These are phyloP conservation scores for Fringilla coelebs DNA, from an alignment of 2,797 vertebrate genomes.

Conservation along the genomic window DNA sequence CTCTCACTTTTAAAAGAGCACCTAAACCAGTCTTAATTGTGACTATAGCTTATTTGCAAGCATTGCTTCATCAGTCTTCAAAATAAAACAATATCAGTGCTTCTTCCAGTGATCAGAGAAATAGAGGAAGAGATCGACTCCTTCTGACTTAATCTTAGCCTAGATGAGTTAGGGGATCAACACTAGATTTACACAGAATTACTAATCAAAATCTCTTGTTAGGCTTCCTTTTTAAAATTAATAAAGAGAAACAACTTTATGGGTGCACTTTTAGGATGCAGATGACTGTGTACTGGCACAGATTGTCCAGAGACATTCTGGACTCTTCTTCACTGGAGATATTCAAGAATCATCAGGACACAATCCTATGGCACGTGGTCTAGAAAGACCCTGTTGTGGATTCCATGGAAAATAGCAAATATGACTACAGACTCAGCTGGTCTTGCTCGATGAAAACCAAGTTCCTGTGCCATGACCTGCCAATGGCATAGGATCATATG, in stretches of 20 bases:
- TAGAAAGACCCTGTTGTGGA: background rate
- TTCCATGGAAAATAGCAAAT: background rate
- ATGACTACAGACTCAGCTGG: background rate
- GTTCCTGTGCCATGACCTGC: background rate
- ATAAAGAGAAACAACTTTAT: background rate
- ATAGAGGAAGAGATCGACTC: background rate
- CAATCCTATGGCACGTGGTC: background rate
- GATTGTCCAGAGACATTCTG: background rate
- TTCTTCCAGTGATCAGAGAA: background rate
- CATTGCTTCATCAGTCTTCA: background rate
- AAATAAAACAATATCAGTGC: background rate
- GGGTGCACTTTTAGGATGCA: background rate
- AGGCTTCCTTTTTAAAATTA: background rate
- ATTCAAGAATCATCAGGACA: background rate
- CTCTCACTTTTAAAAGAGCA: background rate
- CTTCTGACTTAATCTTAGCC: background rate
- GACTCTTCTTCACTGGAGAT: background rate
- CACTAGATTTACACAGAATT: background rate
- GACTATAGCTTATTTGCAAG: background rate
- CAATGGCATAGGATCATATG: background rate
- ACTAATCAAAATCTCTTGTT: background rate
- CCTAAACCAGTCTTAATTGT: background rate
- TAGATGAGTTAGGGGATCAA: background rate
- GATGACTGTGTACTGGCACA: background rate
- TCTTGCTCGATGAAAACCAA: background rate